Conservation (phyloP, 2,113 vertebrate species). For the Odontesthes bonariensis region DNA sequence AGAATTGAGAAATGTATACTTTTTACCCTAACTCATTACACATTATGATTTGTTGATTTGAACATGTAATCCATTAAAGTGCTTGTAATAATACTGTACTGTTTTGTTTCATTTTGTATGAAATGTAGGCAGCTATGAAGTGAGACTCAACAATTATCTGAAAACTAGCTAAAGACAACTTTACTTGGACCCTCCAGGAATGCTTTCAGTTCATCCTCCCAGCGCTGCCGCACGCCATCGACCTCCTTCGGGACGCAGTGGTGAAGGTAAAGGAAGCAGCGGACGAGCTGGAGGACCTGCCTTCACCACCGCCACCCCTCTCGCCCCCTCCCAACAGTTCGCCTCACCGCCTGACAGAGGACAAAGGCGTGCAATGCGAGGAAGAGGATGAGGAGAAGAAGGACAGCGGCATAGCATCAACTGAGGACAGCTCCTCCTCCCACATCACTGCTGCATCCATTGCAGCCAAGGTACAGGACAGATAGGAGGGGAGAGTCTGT, state of each 20-base stretch:
- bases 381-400: constrained; percentile 98
- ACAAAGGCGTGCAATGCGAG: constrained; percentile 97
- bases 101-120: background rate
- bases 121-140: background rate
- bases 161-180: constrained; percentile 1
- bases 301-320: constrained; percentile 95
- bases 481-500: constrained; percentile 22
- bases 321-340: constrained; percentile 93
- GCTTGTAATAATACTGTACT: background rate
- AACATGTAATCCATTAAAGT: background rate
- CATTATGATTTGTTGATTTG: background rate
- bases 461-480: constrained; percentile 90
- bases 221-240: constrained; percentile 97
- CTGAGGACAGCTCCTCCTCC: constrained; percentile 96
- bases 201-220: constrained; percentile 99
- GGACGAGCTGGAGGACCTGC: constrained; percentile 95
- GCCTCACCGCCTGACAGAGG: constrained; percentile 94
- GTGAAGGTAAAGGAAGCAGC: constrained; percentile 97
- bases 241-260: constrained; percentile 95
- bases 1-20: too few species aligned
- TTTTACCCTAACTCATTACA: too few species aligned
- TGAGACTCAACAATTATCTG: background rate
- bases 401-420: constrained; percentile 97
- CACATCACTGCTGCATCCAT: constrained; percentile 97
- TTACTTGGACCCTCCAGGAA: constrained; percentile 81